Base-by-base conservation (phyloP, 2,797 vertebrate genomes). In the Tachyglossus aculeatus region DNA sequence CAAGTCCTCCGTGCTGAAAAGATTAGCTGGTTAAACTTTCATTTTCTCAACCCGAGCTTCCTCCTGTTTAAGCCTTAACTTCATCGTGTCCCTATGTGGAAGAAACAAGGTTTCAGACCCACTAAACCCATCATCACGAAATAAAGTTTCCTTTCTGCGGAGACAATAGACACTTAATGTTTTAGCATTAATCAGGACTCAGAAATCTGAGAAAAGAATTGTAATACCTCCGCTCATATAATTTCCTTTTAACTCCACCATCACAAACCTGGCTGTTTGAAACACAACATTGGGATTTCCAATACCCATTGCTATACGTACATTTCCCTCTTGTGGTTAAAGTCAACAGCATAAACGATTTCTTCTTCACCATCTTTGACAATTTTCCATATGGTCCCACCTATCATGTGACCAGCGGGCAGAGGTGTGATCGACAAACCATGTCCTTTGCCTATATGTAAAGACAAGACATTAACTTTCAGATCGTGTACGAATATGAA, bases 311-410 rank as follows among this genome's bases (percentile, higher is more conserved):
- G 9, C 21, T 74, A 61, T 87, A 87, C 94, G 92, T 87, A 99
- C 98, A 98, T 99, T 90, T 99, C 98, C 92, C 98, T 95, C 90
- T 99, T 99, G 92, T 99, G 98, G 91, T 99, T 99, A 89, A 99
- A 99, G 82, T 99, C 98, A 74, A 99, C 98, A 6, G 96, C 98
- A 67, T 99, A 99, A 68, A 99, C 93, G 55, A 99, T 95, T 92
- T 99, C 98, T 87, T 99, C 98, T 83, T 99, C 98, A 43, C 98
- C 98, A 40, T 99, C 98, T 88, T 99, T 99, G 48, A 99, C 98
- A 63, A 99, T 99, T 91, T 99, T 99, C 98, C 98, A 99, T 77
- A 99, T 98, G 6, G 98, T 99, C 39, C 98, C 98, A 67, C 98
- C 98, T 36, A 99, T 98, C 98, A 99, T 99, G 88, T 99, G 98